Conservation (phyloP, 2,797 vertebrate genomes). For the Dicrostonyx torquatus region DNA sequence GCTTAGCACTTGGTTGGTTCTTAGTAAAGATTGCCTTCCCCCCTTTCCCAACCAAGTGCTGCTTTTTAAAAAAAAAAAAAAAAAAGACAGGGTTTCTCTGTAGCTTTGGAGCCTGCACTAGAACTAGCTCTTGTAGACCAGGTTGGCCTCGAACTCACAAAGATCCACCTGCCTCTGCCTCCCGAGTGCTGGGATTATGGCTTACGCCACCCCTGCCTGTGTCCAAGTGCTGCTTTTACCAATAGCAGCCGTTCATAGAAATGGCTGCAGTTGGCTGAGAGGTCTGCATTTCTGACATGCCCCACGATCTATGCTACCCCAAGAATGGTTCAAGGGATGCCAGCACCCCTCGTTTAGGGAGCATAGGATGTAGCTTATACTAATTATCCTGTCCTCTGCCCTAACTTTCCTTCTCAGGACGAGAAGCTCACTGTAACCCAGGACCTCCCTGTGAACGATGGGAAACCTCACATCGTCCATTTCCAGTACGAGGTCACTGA, state of each 20-base stretch:
- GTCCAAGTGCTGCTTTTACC: not conserved
- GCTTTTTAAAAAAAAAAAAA: no score
- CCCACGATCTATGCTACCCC: not conserved
- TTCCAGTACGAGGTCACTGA: constrained; percentile 97
- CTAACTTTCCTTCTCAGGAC: constrained; percentile 86
- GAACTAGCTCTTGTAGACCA: no score
- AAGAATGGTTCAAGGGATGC: not conserved
- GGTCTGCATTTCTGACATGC: not conserved
- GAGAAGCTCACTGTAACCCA: constrained; percentile 96
- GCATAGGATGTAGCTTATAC: not conserved
- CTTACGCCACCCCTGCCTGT: no score
- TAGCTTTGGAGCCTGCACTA: no score
- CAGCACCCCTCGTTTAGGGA: not conserved
- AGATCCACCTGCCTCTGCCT: no score
- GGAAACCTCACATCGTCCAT: constrained; percentile 90
- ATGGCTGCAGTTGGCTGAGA: not conserved
- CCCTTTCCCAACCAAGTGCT: not conserved
- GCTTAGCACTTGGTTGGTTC: not conserved
- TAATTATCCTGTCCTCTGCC: constrained; percentile 14
- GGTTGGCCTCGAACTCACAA: no score
- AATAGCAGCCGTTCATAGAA: not conserved
- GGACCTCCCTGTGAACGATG: constrained; percentile 90
- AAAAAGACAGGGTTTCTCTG: no score
- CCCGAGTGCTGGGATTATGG: no score
- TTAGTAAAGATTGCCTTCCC: constrained; percentile 10